Conservation (phyloP, 1,140 invertebrate species). For the Papilio aristodemus region DNA sequence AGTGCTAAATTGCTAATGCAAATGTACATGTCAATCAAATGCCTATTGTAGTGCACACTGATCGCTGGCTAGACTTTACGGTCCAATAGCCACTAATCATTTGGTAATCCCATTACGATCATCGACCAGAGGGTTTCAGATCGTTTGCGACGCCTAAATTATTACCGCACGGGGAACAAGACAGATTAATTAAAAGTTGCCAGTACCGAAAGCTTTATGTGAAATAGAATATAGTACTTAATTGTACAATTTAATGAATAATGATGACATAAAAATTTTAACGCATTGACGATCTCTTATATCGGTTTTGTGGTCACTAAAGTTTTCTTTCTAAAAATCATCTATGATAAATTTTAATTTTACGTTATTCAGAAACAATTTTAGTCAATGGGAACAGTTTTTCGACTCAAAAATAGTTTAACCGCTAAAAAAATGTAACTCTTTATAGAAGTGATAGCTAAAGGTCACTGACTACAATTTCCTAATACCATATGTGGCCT, state of each 20-base stretch:
- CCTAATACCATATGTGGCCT: neutral
- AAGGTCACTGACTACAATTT: neutral
- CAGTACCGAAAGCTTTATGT: neutral
- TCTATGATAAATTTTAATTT: too few relatives aligned
- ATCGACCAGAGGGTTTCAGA: neutral
- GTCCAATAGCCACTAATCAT: conserved; percentile 22
- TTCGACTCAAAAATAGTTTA: too few relatives aligned
- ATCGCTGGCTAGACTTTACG: conserved; percentile 22
- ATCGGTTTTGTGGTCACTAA: neutral
- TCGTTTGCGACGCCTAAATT: neutral
- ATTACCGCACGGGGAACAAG: neutral
- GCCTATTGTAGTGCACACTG: neutral
- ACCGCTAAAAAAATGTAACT: too few relatives aligned
- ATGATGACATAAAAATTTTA: neutral
- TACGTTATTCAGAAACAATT: too few relatives aligned
- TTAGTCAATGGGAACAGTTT: too few relatives aligned
- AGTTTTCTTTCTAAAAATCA: too few relatives aligned
- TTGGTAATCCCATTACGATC: conserved; percentile 26
- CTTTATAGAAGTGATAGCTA: too few relatives aligned
- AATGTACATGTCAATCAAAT: neutral
- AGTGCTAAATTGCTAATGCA: neutral
- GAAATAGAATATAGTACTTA: neutral
- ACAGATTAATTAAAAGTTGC: conserved; percentile 11
- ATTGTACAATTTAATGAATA: neutral
- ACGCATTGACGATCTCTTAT: neutral